Percentiles rank a stretch among this genome's conserved stretches.
These are phyloP conservation scores for Hofmannophila pseudospretella DNA, from an alignment of 2,888 invertebrate genomes.

Conservation along the genomic window DNA sequence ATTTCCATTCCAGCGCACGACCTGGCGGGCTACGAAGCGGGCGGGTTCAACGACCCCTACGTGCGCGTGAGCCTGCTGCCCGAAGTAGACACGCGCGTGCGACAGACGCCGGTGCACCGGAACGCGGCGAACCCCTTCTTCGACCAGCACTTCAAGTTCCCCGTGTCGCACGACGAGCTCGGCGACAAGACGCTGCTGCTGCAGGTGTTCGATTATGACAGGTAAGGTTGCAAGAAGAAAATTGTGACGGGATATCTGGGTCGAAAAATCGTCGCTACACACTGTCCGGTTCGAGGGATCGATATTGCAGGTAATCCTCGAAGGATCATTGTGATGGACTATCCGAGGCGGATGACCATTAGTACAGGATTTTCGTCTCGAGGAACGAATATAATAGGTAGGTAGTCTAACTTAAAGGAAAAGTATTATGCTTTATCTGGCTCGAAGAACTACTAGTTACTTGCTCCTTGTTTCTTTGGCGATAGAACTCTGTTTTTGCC, in stretches of 20 bases:
- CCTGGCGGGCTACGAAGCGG: constrained; percentile 88
- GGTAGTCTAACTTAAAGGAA: no score
- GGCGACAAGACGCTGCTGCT: constrained; percentile 86
- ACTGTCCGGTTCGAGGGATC: no score
- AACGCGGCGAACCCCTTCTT: constrained; percentile 92
- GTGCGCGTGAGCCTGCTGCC: constrained; percentile 88
- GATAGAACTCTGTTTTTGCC: no score
- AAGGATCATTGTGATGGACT: neutral
- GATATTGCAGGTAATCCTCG: no score
- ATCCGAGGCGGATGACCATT: neutral
- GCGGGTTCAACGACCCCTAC: constrained; percentile 94
- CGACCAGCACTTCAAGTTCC: constrained; percentile 95
- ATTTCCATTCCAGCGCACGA: constrained; percentile 85
- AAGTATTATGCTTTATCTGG: no score
- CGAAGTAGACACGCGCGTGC: constrained; percentile 89
- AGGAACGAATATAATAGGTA: no score
- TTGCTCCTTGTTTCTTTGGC: no score
- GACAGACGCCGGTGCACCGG: constrained; percentile 90
- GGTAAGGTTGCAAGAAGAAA: constrained; percentile 30
- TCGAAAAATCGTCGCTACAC: no score
- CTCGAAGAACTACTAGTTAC: no score
- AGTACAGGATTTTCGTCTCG: no score
- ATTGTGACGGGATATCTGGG: neutral
- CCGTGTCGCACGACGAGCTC: constrained; percentile 92
- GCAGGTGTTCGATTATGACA: constrained; percentile 82